Conservation (phyloP, 2,113 vertebrate genomes). For the Bettongia penicillata region DNA sequence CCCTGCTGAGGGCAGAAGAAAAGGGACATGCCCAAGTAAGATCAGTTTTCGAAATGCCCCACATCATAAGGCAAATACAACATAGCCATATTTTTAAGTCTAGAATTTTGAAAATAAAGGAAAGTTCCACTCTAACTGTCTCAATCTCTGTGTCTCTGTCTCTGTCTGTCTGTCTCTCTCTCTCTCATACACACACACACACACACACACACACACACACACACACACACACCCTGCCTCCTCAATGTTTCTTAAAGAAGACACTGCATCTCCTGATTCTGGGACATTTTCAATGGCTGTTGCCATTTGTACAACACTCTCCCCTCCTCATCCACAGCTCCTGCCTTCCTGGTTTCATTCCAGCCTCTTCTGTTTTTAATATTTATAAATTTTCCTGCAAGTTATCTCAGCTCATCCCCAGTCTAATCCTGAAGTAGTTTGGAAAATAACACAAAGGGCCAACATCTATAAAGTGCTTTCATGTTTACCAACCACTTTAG, state of each 20-base stretch:
- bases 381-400: background rate
- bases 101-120: background rate
- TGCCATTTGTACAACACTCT: too few species aligned
- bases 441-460: background rate
- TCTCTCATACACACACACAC: too few species aligned
- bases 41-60: background rate
- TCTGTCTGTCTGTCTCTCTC: background rate
- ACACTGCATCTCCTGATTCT: too few species aligned
- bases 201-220: too few species aligned
- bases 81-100: background rate
- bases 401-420: slow-evolving; percentile 12
- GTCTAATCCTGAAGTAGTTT: slow-evolving; percentile 3
- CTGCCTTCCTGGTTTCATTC: background rate
- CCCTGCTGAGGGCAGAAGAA: background rate
- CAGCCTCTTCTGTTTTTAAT: slow-evolving; percentile 6
- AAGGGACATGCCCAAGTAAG: background rate
- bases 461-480: background rate
- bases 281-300: too few species aligned
- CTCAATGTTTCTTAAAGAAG: too few species aligned
- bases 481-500: background rate
- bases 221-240: too few species aligned
- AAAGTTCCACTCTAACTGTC: background rate
- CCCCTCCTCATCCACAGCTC: too few species aligned
- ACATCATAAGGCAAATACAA: background rate
- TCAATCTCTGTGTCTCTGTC: background rate